phyloP scores from a whole-genome alignment of 2,888 invertebrate species.

The Hedychridium roseum region DNA sequence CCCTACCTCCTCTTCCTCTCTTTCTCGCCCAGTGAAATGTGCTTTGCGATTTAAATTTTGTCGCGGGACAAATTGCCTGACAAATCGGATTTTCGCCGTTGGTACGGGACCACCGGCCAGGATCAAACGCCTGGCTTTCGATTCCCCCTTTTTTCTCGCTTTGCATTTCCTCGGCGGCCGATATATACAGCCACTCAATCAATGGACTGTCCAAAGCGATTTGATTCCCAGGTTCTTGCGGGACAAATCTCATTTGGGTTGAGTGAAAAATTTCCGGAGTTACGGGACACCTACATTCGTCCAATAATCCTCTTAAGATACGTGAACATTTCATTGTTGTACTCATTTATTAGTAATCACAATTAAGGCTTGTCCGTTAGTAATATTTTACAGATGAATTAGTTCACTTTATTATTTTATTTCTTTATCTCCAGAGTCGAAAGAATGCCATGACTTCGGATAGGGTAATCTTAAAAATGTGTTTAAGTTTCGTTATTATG shows the following conservation, averaged over 20 bases:
- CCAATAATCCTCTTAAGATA: no score
- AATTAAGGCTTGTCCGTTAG: no score
- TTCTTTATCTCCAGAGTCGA: no score
- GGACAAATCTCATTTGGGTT: neutral
- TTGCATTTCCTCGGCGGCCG: conserved; percentile 19
- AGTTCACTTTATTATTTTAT: no score
- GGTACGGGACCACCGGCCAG: conserved; percentile 21
- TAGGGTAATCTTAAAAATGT: no score
- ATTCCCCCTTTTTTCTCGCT: conserved; percentile 16
- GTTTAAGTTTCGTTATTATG: neutral
- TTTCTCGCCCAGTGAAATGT: conserved; percentile 37
- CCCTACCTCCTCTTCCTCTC: conserved; percentile 23
- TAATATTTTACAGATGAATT: no score
- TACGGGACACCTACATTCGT: no score
- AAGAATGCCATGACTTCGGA: no score
- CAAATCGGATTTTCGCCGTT: conserved; percentile 54
- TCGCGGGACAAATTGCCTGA: conserved; percentile 60
- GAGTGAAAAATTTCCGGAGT: no score
- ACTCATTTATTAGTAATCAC: no score
- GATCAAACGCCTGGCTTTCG: conserved; percentile 36
- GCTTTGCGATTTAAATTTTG: conserved; percentile 64
- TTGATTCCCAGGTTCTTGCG: conserved; percentile 2
- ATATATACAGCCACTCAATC: conserved; percentile 26
- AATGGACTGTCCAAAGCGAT: conserved; percentile 26
- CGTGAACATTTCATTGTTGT: no score